Evolutionary conservation across 2,888 invertebrate genomes (phyloP).

Genomic region (Dasypolia templi): DNA sequence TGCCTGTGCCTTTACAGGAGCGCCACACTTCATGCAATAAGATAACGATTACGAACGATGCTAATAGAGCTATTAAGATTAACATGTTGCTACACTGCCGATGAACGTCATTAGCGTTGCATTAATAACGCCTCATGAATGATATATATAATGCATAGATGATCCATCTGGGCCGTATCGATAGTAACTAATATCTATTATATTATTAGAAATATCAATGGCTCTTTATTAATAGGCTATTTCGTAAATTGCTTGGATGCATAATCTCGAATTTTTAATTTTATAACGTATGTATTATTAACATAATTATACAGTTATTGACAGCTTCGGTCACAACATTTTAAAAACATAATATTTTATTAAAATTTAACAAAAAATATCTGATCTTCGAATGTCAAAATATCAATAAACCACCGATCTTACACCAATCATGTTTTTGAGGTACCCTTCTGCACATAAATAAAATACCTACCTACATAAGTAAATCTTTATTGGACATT

Average conservation of each 20-base stretch:
- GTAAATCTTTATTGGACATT: background rate
- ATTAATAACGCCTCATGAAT: conserved; percentile 55
- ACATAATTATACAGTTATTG: conserved; percentile 47
- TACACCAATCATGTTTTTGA: conserved; percentile 6
- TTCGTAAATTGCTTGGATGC: conserved; percentile 38
- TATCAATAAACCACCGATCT: conserved; percentile 28
- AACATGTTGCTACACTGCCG: conserved; percentile 59
- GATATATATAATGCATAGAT: conserved; percentile 37
- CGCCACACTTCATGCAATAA: conserved; percentile 51
- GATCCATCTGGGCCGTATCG: conserved; percentile 27
- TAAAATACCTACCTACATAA: background rate
- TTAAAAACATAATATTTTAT: conserved; percentile 27
- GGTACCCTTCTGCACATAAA: no score
- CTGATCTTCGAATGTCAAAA: conserved; percentile 32
- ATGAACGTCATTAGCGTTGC: conserved; percentile 62
- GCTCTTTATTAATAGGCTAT: conserved; percentile 14
- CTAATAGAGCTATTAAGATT: conserved; percentile 72
- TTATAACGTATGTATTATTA: conserved; percentile 36
- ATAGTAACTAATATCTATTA: conserved; percentile 27
- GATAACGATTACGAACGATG: conserved; percentile 59
- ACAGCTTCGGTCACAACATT: conserved; percentile 32
- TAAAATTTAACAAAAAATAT: conserved; percentile 14
- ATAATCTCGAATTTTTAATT: conserved; percentile 38
- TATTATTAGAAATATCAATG: conserved; percentile 28
- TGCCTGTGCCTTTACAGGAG: conserved; percentile 49